Evolutionary conservation across 1,140 invertebrate species (phyloP).

Genomic region (Zaprionus capensis): DNA sequence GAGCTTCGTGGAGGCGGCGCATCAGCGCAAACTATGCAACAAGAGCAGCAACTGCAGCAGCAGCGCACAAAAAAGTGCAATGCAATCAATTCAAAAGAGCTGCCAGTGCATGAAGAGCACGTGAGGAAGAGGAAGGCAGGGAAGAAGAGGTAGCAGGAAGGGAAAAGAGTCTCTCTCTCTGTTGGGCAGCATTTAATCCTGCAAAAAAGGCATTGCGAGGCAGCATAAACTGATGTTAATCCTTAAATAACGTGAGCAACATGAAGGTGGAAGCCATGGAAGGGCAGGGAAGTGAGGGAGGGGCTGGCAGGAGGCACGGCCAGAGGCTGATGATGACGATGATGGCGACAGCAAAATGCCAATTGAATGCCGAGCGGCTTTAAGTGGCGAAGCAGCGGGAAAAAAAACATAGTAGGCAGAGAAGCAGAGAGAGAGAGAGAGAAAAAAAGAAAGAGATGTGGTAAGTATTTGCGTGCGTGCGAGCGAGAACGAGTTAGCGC

Average conservation of each 20-base stretch:
- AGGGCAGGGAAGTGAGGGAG: not conserved
- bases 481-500: not conserved
- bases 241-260: slow-evolving; percentile 75
- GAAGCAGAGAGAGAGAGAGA: slow-evolving; percentile 10
- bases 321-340: slow-evolving; percentile 47
- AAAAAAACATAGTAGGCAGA: not conserved
- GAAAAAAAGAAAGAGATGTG: not conserved
- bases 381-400: slow-evolving; percentile 47
- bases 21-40: slow-evolving; percentile 77
- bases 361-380: slow-evolving; percentile 80
- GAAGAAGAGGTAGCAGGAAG: not conserved
- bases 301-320: not conserved
- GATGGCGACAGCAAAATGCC: slow-evolving; percentile 78
- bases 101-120: slow-evolving; percentile 21
- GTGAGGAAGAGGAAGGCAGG: not conserved
- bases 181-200: slow-evolving; percentile 74
- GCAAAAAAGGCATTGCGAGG: slow-evolving; percentile 79
- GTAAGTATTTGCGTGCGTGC: not conserved
- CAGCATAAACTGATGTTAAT: slow-evolving; percentile 81
- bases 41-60: slow-evolving; percentile 46
- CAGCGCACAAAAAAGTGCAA: slow-evolving; percentile 65
- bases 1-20: slow-evolving; percentile 62
- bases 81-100: slow-evolving; percentile 77
- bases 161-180: slow-evolving; percentile 8
- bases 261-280: not conserved